phyloP scores from a whole-genome alignment of 2,888 invertebrate genomes.

The Microctonus aethiopoides region DNA sequence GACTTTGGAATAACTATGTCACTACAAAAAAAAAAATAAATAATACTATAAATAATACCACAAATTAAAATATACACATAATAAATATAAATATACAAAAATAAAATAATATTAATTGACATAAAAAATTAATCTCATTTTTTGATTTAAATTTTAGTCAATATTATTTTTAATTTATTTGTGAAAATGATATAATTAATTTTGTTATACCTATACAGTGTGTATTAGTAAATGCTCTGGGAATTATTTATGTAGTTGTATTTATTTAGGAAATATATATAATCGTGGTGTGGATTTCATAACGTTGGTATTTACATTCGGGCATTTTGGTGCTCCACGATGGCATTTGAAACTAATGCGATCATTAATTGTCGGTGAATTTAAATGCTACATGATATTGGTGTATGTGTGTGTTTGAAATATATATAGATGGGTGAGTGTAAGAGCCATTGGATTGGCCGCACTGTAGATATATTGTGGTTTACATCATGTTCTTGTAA shows the following conservation, averaged over 20 bases:
- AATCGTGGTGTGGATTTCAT: neutral
- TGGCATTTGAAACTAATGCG: conserved; percentile 33
- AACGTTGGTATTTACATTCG: neutral
- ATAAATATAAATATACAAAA: no score
- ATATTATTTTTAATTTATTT: no score
- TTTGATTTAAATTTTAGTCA: no score
- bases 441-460: neutral
- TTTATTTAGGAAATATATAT: no score
- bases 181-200: no score
- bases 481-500: conserved; percentile 5
- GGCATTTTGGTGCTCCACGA: no score
- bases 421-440: conserved; percentile 1
- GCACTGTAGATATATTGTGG: conserved; percentile 15
- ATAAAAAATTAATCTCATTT: neutral
- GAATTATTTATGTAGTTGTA: no score
- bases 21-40: conserved; percentile 53
- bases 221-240: no score
- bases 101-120: neutral
- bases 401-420: no score
- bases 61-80: no score
- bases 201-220: conserved; percentile 7
- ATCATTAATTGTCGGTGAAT: conserved; percentile 29
- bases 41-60: no score
- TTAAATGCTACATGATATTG: no score
- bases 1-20: conserved; percentile 72